These are phyloP conservation scores for Anguilla obscura DNA, from an alignment of 2,797 vertebrate species.

Conservation along the genomic window DNA sequence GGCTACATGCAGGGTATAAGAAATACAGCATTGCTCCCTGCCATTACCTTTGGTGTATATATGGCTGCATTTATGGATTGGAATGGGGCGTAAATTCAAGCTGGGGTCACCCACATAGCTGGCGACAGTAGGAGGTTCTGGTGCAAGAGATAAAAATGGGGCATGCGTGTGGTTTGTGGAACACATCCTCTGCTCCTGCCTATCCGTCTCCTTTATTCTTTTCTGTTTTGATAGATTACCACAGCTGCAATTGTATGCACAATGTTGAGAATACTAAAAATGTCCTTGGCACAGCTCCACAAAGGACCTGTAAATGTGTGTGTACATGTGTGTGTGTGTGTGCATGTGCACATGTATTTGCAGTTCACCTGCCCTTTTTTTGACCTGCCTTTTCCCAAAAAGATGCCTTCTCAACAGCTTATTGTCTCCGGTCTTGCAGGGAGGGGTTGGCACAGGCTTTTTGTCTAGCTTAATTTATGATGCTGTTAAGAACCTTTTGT, in stretches of 20 bases:
- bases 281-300: slow-evolving; percentile 44
- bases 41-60: slow-evolving; percentile 41
- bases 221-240: slow-evolving; percentile 44
- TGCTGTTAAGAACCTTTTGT: background rate
- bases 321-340: slow-evolving; percentile 14
- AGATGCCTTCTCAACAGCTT: background rate
- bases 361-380: background rate
- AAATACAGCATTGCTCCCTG: slow-evolving; percentile 27
- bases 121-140: slow-evolving; percentile 34
- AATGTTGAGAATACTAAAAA: slow-evolving; percentile 46
- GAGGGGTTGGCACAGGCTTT: background rate
- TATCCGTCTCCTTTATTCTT: slow-evolving; percentile 18
- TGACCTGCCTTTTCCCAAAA: background rate
- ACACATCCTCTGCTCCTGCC: slow-evolving; percentile 6
- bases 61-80: slow-evolving; percentile 45
- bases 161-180: background rate
- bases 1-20: slow-evolving; percentile 27
- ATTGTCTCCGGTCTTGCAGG: background rate
- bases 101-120: slow-evolving; percentile 29
- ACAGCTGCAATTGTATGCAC: slow-evolving; percentile 33
- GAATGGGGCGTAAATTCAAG: slow-evolving; percentile 43
- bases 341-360: slow-evolving; percentile 7
- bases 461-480: background rate
- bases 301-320: background rate
- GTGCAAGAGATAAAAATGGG: slow-evolving; percentile 32